phyloP scores from a whole-genome alignment of 2,888 invertebrate genomes.

The Malacosoma neustria region DNA sequence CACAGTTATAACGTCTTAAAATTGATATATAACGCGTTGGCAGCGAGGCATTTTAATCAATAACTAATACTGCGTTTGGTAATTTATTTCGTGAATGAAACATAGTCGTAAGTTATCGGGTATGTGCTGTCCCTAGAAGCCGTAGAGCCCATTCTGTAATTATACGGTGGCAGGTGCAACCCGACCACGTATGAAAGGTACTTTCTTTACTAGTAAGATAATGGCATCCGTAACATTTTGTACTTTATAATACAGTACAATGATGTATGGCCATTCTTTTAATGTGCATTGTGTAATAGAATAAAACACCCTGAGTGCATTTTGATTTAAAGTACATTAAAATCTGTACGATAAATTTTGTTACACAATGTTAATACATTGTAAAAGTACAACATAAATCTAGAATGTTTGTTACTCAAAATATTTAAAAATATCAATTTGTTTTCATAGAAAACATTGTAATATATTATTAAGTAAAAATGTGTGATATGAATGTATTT shows the following conservation, averaged over 20 bases:
- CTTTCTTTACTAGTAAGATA: neutral
- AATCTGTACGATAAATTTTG: too few species aligned
- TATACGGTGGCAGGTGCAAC: slow-evolving; percentile 55
- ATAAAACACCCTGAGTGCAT: too few species aligned
- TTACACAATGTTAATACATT: too few species aligned
- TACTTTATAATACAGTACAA: neutral
- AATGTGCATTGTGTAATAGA: too few species aligned
- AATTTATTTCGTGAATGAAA: neutral
- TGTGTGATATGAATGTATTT: too few species aligned
- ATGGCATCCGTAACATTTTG: neutral
- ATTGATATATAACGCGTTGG: neutral
- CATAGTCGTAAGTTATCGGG: neutral
- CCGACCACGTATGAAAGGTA: slow-evolving; percentile 3
- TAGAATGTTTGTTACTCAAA: too few species aligned
- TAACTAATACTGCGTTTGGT: neutral
- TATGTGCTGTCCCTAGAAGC: neutral
- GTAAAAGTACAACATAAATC: too few species aligned
- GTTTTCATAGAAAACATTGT: too few species aligned
- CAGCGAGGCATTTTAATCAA: neutral
- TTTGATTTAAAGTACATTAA: too few species aligned
- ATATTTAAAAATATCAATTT: too few species aligned
- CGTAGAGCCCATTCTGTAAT: slow-evolving; percentile 50
- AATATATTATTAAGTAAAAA: too few species aligned
- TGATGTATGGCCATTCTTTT: neutral
- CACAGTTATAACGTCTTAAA: neutral